Evolutionary conservation across 2,113 vertebrate species (phyloP).

Genomic region (Megalops atlanticus): DNA sequence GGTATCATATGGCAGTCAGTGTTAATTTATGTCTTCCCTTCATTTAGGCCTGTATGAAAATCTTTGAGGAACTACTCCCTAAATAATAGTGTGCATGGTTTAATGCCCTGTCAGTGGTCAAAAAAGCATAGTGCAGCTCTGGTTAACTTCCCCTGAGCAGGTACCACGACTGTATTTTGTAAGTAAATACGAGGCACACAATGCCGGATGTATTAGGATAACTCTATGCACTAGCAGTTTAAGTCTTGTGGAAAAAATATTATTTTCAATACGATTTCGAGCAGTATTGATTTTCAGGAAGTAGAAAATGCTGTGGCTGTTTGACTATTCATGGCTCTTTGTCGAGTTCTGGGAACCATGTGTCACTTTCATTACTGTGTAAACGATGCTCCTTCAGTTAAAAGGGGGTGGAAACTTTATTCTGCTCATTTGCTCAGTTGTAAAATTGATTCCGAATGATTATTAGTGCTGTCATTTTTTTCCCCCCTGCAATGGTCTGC

Average conservation of each 20-base stretch:
- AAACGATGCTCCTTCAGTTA: not conserved
- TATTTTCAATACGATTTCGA: not conserved
- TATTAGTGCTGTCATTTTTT: not conserved
- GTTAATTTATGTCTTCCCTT: not conserved
- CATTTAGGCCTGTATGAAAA: not conserved
- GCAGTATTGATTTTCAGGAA: no score
- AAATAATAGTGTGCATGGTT: not conserved
- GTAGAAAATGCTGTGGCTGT: not conserved
- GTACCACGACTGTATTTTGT: not conserved
- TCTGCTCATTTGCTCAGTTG: not conserved
- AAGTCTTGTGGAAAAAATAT: not conserved
- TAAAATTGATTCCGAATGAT: not conserved
- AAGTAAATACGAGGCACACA: not conserved
- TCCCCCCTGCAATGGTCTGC: not conserved
- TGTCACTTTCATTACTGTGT: not conserved
- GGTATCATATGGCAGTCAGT: not conserved
- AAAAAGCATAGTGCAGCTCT: not conserved
- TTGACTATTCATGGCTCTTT: not conserved
- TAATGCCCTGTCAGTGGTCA: not conserved
- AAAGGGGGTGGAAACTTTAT: not conserved
- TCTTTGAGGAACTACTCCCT: not conserved
- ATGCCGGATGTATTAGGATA: not conserved
- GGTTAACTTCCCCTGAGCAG: not conserved
- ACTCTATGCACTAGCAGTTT: not conserved
- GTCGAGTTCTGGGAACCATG: not conserved